Evolutionary conservation across 1,140 invertebrate genomes (phyloP), one percentile per base, ranked within the genome.

Genomic region (Arctopsyche grandis): DNA sequence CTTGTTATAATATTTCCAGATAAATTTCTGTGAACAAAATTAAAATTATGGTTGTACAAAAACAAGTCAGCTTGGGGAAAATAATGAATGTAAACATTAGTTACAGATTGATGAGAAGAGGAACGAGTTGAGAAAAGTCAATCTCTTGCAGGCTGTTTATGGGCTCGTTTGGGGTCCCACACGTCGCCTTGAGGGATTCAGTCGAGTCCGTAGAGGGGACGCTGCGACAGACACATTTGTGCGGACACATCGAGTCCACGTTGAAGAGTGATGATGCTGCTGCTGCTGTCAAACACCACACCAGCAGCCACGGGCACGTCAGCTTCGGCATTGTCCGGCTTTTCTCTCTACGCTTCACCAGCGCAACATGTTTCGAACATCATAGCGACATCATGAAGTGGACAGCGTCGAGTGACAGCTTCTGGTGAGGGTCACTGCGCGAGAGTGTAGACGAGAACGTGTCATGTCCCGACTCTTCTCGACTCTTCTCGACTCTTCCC

Each of bases 1-100:
- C 85, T 87, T n/a, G 86, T 85, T 19, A 89, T 86, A 9, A 85
- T 86, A 84, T 88, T 89, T 24, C 85, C 87, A 24, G 87, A 88
- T 78, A 89, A 81, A 82, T 89, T 88, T 77, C 87, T 89, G 83
- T 38, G 86, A 84, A 85, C 22, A 76, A 71, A 63, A 74, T 60
- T 19, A 19, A 60, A n/a, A 3, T 19, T 19, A 79, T 77, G 3
- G 29, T 38, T 38, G 78, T 5, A 79, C 63, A 79, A 16, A 58
- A 46, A n/a, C 46, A 74, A 24, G 52, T 46, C 24, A 46, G 9
- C 22, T 5, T 22, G 60, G 21, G 24, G 29, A 38, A n/a, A n/a
- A n/a, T n/a, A n/a, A 38, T 38, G 29, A 7, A 38, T 38, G 9
- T 4, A 5, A 70, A n/a, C 10, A 21, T 16, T 44, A 16, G 14